Conservation (phyloP, 1,140 invertebrate species). For the Hypothenemus hampei region DNA sequence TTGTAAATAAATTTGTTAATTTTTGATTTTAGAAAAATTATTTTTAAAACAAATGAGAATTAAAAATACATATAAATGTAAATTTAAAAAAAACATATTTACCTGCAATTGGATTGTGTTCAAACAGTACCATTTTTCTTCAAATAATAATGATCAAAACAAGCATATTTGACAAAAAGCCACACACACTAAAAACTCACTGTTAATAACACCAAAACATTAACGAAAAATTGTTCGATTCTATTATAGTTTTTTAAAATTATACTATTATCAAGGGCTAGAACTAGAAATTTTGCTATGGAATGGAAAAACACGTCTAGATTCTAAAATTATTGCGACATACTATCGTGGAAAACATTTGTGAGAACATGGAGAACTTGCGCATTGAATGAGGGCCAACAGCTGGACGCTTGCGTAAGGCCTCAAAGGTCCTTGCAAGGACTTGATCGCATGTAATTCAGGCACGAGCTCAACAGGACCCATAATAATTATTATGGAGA, state of each 20-base stretch:
- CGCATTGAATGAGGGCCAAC: slow-evolving; percentile 2
- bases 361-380: slow-evolving; percentile 1
- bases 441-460: no score
- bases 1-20: no score
- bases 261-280: no score
- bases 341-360: slow-evolving; percentile 19
- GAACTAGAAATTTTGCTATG: background rate
- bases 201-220: slow-evolving; percentile 16
- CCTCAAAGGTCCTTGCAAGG: slow-evolving; percentile 27
- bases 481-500: no score
- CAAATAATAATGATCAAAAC: slow-evolving; percentile 1
- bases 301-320: background rate
- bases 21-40: no score
- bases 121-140: slow-evolving; percentile 14
- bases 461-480: no score
- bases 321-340: slow-evolving; percentile 13
- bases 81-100: no score
- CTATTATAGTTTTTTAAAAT: no score
- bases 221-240: slow-evolving; percentile 11
- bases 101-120: slow-evolving; percentile 12
- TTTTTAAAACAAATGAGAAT: no score
- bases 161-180: background rate
- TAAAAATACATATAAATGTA: no score
- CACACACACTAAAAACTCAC: slow-evolving; percentile 1
- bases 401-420: slow-evolving; percentile 28